Evolutionary conservation across 1,140 invertebrate species (phyloP), one percentile per base, ranked within the genome.

Genomic region (Drosophila paulistorum): DNA sequence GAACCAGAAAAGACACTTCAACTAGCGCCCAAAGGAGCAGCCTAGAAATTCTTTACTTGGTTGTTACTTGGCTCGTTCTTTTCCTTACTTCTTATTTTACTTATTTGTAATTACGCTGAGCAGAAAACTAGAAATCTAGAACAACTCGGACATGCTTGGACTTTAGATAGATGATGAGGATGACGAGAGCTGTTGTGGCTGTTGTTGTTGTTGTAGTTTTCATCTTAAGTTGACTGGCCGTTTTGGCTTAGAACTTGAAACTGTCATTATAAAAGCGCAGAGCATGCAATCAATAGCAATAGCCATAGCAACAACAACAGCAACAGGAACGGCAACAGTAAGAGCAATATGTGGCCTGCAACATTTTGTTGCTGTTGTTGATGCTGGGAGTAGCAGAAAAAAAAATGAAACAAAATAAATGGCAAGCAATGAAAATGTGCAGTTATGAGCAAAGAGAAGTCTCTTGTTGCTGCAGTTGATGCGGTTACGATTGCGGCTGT

Each of bases 231-330:
- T 68, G 79, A 68, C 70, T 82, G 73, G 68, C 73, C 80, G 84
- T 89, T 89, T 89, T 89, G 84, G 84, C 84, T 89, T 89, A 89
- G 84, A 89, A 89, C 84, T 89, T 89, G 84, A 89, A 89, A 89
- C 84, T 89, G 84, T 89, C 84, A 89, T 89, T 89, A 89, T 89
- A 65, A 73, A 82, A 80, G 84, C 77, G 81, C 84, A 79, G 84
- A 87, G 84, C 84, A 89, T 80, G 84, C 84, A 89, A 87, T 87
- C 84, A 87, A 87, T 66, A 87, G 69, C 70, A 68, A 20, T 64
- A 68, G 30, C 59, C 26, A 33, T 42, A 71, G 20, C 61, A 51
- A 37, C 33, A 51, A 23, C 51, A 65, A 33, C 54, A 66, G 39
- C 68, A 68, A 20, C 66, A 68, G 23, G 54, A 33, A 33, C 51